Evolutionary conservation across 2,113 vertebrate species (phyloP), one percentile per base, ranked within the genome.

Genomic region (Hippoglossus stenolepis): DNA sequence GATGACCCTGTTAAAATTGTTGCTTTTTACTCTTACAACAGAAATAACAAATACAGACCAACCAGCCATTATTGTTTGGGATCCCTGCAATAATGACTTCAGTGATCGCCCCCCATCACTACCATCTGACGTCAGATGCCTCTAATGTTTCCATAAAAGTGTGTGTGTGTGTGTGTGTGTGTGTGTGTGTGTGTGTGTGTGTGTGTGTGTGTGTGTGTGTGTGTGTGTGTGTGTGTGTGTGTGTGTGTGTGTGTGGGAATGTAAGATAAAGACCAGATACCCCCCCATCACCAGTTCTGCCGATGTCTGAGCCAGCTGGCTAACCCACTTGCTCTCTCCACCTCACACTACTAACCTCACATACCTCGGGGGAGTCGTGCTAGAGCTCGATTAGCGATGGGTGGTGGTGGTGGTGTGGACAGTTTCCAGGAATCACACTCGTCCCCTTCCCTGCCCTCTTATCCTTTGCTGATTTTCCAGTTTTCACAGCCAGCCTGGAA

Each of bases 401-500:
- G 62, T 18, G 43, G 69, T 12, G 65, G 43, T 10, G 63, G 24
- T 51, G 65, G 43, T 35, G 49, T 85, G 83, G 85, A 64, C 58
- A 0, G 15, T 57, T 69, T 87, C 82, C 86, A 85, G 73, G 65
- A 73, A 82, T 73, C 80, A 24, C 85, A 75, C 65, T 72, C 24
- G 10, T 47, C 67, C 77, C 73, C 54, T 10, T n/a, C 57, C 47
- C 43, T 35, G 28, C 57, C 26, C 78, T 62, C 80, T 76, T 64
- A 85, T 70, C 82, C 79, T 26, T 38, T 43, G 49, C 74, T 62
- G 65, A 82, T 87, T 89, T 86, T 86, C 82, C 84, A 80, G 23
- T 87, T 89, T 84, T 87, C 62, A 57, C 72, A 67, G 62, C 23
- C 26, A 65, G 66, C 20, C 23, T 79, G 84, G 85, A 87, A 78